phyloP scores from a whole-genome alignment of 1,140 invertebrate species.

The Drosophila busckii region DNA sequence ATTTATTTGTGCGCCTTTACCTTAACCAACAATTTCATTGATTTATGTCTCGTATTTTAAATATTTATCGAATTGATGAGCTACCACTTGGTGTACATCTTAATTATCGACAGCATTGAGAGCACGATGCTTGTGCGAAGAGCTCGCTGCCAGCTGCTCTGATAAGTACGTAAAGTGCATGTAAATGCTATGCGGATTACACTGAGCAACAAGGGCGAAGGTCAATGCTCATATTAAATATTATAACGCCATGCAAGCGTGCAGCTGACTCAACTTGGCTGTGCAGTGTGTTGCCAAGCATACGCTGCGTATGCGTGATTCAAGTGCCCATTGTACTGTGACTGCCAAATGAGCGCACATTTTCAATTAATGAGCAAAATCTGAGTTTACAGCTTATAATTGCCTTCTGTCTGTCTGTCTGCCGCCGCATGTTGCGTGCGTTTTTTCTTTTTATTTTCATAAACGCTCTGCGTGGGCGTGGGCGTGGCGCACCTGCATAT shows the following conservation, averaged over 20 bases:
- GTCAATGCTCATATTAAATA: too few species aligned
- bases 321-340: constrained; percentile 38
- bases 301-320: constrained; percentile 41
- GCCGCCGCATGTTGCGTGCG: too few species aligned
- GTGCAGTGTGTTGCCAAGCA: constrained; percentile 21
- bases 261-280: too few species aligned
- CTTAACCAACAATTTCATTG: constrained; percentile 29
- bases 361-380: constrained; percentile 57
- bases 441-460: constrained; percentile 44
- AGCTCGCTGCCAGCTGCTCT: constrained; percentile 3
- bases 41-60: constrained; percentile 54
- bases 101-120: constrained; percentile 34
- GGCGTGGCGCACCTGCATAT: constrained; percentile 47
- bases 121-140: constrained; percentile 29
- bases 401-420: too few species aligned
- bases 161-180: neutral
- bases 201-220: too few species aligned
- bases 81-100: constrained; percentile 45
- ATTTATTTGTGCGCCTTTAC: constrained; percentile 38
- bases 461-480: neutral
- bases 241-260: too few species aligned
- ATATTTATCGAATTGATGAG: constrained; percentile 55
- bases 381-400: constrained; percentile 40
- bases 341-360: constrained; percentile 49
- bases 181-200: too few species aligned